phyloP scores from a whole-genome alignment of 2,888 invertebrate species.

The Ormyrus nitidulus region DNA sequence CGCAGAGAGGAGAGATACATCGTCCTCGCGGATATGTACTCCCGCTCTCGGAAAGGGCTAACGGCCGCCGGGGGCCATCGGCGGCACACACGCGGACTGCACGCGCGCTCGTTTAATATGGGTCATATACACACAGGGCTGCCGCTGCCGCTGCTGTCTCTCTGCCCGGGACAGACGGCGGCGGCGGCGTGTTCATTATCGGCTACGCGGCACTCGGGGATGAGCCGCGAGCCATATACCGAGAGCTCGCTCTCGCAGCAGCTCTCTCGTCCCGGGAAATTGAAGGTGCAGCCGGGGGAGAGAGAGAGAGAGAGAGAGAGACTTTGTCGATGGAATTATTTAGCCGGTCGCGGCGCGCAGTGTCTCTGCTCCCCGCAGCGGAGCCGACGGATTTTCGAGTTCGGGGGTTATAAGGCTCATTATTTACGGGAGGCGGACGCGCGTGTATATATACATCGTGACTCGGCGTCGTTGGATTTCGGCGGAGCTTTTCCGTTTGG shows the following conservation, averaged over 20 bases:
- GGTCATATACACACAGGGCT: neutral
- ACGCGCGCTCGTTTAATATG: conserved; percentile 1
- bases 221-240: conserved; percentile 21
- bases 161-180: conserved; percentile 27
- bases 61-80: conserved; percentile 10
- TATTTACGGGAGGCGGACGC: too few relatives aligned
- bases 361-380: too few relatives aligned
- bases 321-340: neutral
- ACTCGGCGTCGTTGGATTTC: too few relatives aligned
- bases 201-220: conserved; percentile 1
- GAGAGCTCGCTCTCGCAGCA: neutral
- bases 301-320: neutral
- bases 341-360: too few relatives aligned
- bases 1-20: neutral
- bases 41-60: neutral
- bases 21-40: too few relatives aligned
- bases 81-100: neutral
- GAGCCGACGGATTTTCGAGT: too few relatives aligned
- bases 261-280: conserved; percentile 21
- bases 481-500: too few relatives aligned
- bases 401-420: too few relatives aligned
- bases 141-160: neutral
- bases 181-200: conserved; percentile 32
- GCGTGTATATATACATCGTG: too few relatives aligned
- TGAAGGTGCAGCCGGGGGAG: neutral